Percentiles rank a stretch among this genome's conserved stretches.
Conservation (phyloP, 2,797 vertebrate species). For the Muscicapa striata region DNA sequence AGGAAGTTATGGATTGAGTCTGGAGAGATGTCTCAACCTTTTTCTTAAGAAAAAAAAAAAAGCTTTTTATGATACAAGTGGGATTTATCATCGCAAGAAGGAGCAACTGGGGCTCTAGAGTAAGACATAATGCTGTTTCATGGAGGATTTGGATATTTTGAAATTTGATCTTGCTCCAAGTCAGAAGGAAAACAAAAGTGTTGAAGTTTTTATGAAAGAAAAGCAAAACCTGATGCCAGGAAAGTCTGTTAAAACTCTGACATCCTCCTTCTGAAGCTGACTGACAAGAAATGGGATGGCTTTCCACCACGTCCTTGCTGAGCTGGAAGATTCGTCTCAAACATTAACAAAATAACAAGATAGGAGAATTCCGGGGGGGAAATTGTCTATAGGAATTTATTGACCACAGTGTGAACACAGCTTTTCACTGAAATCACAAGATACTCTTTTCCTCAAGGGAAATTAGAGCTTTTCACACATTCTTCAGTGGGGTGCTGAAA, state of each 20-base stretch:
- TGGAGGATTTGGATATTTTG: constrained; percentile 51
- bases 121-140: constrained; percentile 8
- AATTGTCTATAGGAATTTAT: constrained; percentile 50
- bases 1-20: not conserved
- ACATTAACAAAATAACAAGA: constrained; percentile 1
- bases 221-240: not conserved
- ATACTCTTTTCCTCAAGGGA: constrained; percentile 45
- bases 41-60: not conserved
- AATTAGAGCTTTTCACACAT: constrained; percentile 67
- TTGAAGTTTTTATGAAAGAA: constrained; percentile 24
- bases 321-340: not conserved
- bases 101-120: not conserved
- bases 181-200: constrained; percentile 31
- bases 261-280: not conserved
- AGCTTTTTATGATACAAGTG: not conserved
- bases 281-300: not conserved
- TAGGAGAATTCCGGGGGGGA: not conserved
- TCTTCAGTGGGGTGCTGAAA: constrained; percentile 38
- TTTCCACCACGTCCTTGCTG: not conserved
- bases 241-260: not conserved
- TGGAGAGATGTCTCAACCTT: not conserved
- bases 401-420: not conserved
- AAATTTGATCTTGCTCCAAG: constrained; percentile 58
- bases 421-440: constrained; percentile 48
- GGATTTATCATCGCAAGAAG: not conserved